Base-by-base conservation (phyloP, 2,888 invertebrate genomes). In the Bhutanitis thaidina region DNA sequence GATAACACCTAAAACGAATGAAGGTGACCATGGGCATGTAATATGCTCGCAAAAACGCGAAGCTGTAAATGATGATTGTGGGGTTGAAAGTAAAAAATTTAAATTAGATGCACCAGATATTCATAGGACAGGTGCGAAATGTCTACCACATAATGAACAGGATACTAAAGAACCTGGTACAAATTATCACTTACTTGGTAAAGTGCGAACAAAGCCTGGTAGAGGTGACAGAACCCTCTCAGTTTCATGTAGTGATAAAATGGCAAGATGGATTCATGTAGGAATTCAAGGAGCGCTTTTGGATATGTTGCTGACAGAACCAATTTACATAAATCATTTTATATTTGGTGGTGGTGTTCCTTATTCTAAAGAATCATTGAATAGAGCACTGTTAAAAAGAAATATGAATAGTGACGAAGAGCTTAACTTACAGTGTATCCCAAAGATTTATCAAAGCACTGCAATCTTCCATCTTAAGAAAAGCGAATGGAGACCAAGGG, bases 181-280 rank as follows among this genome's bases (percentile, higher is more conserved):
- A 43, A 69, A 74, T 58, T 94, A 94, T 72, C 96, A 97, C 70
- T 74, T 90, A 39, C 71, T 93, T 10, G 94, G 96, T 25, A 92
- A 91, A 60, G 90, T 96, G 8, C 90, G 98, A 50, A 97, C 94
- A 0, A 98, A 98, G 79, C 98, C 98, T 25, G 98, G 97, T 0
- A 90, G 97, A 67, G 98, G 98, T 0, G 94, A 96, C 71, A 93
- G 93, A 41, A 98, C 98, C 0, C 75, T 95, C 36, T 97, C 97
- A 8, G 93, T 98, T 64, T 97, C 97, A 0, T 98, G 98, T 77
- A 98, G 97, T 77, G 98, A 98, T 80, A 98, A 98, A 90, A 85
- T 98, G 10, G 93, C 97, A 1, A 93, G 94, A 65, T 98, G 98
- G 98, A 93, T 94, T 69, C 87, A 95, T 54, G 71, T 97, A 29